Evolutionary conservation across 2,113 vertebrate species (phyloP).

Genomic region (Spea bombifrons): DNA sequence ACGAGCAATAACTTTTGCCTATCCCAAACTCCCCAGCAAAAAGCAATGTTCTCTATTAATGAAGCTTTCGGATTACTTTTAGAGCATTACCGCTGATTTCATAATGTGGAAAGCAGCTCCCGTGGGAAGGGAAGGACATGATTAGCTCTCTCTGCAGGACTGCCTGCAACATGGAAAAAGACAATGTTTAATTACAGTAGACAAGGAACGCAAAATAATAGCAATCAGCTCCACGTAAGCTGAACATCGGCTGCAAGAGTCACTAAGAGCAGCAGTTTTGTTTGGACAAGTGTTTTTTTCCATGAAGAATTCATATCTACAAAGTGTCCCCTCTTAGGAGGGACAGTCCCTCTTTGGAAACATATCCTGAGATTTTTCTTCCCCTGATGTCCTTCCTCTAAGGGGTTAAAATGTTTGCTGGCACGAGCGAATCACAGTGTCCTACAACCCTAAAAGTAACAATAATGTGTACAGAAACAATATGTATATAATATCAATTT

Average conservation of each 20-base stretch:
- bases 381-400: no score
- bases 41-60: constrained; percentile 27
- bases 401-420: no score
- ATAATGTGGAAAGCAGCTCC: constrained; percentile 29
- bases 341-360: no score
- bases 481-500: no score
- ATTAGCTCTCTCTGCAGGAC: constrained; percentile 43
- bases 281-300: background rate
- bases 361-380: no score
- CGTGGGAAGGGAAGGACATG: constrained; percentile 18
- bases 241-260: background rate
- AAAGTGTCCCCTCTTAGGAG: no score
- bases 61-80: constrained; percentile 37
- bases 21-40: background rate
- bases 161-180: constrained; percentile 29
- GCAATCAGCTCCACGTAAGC: constrained; percentile 11
- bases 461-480: no score
- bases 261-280: background rate
- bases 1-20: constrained; percentile 6
- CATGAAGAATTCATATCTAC: background rate
- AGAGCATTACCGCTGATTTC: constrained; percentile 22
- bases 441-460: no score
- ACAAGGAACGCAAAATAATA: constrained; percentile 22
- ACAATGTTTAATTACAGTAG: constrained; percentile 38
- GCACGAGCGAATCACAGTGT: no score